phyloP scores from a whole-genome alignment of 2,113 vertebrate species.

The Elanoides forficatus region DNA sequence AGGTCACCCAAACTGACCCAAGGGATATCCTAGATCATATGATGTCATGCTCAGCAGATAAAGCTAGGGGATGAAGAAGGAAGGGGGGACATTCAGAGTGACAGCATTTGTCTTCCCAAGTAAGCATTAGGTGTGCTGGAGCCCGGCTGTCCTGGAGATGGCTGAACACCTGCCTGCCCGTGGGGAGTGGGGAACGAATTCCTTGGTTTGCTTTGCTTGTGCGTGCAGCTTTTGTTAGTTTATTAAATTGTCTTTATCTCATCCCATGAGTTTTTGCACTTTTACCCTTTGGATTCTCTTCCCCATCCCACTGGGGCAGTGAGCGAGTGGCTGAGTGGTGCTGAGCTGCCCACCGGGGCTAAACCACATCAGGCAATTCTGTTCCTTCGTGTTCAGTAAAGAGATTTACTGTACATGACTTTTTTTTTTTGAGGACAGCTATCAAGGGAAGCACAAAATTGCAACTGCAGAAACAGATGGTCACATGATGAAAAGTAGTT shows the following conservation, averaged over 20 bases:
- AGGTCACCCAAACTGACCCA: not conserved
- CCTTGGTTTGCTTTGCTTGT: not conserved
- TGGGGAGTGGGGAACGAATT: not conserved
- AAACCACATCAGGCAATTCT: fast-evolving
- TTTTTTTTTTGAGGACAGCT: not conserved
- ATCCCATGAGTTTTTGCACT: fast-evolving
- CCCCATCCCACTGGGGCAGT: fast-evolving
- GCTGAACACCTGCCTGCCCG: fast-evolving
- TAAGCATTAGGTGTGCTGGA: fast-evolving
- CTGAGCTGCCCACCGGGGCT: not conserved
- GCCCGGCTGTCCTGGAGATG: not conserved
- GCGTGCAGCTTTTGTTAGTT: fast-evolving
- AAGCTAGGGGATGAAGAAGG: not conserved
- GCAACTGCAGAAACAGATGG: conserved; percentile 10
- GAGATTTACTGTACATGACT: not conserved
- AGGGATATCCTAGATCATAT: not conserved
- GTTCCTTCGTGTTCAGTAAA: not conserved
- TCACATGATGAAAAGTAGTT: conserved; percentile 42
- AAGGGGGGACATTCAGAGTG: fast-evolving
- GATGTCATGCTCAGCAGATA: fast-evolving
- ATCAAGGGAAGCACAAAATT: not conserved
- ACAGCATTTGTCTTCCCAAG: fast-evolving
- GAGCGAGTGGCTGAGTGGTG: fast-evolving
- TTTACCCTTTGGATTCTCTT: not conserved
- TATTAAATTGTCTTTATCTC: not conserved